Evolutionary conservation across 2,888 invertebrate species (phyloP), one percentile per base, ranked within the genome.

Genomic region (Agrochola macilenta): DNA sequence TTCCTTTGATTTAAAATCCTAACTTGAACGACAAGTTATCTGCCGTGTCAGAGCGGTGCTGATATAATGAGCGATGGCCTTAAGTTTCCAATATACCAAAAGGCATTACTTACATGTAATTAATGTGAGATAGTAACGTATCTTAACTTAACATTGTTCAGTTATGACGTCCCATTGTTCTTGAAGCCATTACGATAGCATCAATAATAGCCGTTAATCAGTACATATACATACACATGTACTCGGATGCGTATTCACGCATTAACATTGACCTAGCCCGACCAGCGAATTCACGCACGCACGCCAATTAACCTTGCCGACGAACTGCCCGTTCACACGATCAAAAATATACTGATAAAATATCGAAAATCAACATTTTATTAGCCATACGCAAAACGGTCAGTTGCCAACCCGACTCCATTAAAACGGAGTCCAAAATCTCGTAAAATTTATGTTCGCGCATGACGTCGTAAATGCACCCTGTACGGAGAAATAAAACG

Each of bases 381-480:
- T 89, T 88, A 89, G 86, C 85, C 82, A 85, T 85, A 89, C 92
- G 91, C 92, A 92, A 93, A 91, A 91, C 90, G 91, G 91, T 90
- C 93, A 91, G 91, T 91, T 89, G 86, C 89, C 86, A 89, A 88
- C 87, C 88, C 85, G 77, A 90, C 82, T 92, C 93, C 90, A 94
- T 95, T 93, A 94, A 94, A 94, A 93, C 90, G 88, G 91, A 91
- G 92, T 92, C 92, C 91, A 88, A 93, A 93, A 93, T 92, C 91
- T 90, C 92, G 93, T 95, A 95, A 96, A 95, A 91, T 95, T 95
- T 95, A 95, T 90, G 93, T 92, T 90, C 91, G 90, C 94, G 90
- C 93, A 93, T 94, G 93, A 92, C 91, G 89, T 92, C 95, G 95
- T 96, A 95, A 96, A 96, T 93, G 91, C 93, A 92, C 90, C 89